Percentiles rank a stretch among this genome's conserved stretches.
These are phyloP conservation scores for Gymnarchus niloticus DNA, from an alignment of 2,113 vertebrate species.

Conservation along the genomic window DNA sequence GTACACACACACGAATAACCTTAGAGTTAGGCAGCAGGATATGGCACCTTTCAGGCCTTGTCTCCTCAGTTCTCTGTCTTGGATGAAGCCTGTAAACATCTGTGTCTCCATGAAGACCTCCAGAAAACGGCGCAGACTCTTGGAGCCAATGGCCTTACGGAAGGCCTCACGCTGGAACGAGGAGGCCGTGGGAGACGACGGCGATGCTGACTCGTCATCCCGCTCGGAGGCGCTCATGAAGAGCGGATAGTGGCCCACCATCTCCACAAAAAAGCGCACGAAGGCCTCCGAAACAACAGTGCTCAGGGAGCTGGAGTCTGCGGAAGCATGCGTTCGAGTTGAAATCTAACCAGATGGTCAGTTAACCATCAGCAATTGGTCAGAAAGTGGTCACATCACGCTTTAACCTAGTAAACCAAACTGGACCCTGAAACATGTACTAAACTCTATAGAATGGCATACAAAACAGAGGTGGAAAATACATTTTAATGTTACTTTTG, in stretches of 20 bases:
- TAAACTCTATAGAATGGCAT: no score
- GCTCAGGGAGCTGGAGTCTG: conserved; percentile 64
- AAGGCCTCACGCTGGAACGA: conserved; percentile 78
- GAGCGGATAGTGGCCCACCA: conserved; percentile 78
- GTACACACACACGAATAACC: neutral
- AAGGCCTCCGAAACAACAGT: conserved; percentile 86
- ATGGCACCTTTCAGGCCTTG: conserved; percentile 78
- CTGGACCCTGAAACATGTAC: no score
- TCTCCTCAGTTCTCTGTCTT: conserved; percentile 81
- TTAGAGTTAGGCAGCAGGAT: neutral
- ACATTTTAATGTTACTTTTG: no score
- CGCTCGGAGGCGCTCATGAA: conserved; percentile 69
- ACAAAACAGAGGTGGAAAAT: no score
- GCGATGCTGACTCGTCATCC: conserved; percentile 80
- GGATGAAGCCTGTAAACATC: conserved; percentile 87
- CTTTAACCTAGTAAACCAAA: no score
- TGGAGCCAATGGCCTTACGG: conserved; percentile 86
- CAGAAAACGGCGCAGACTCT: conserved; percentile 83
- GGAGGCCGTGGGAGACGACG: conserved; percentile 63
- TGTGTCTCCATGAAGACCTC: conserved; percentile 97
- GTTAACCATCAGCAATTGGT: neutral
- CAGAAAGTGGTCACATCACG: neutral
- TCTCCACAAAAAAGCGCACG: conserved; percentile 87
- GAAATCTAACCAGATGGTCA: neutral
- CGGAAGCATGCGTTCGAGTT: conserved; percentile 31